These are phyloP conservation scores for Zootermopsis nevadensis DNA, from an alignment of 2,888 invertebrate genomes.

Conservation along the genomic window DNA sequence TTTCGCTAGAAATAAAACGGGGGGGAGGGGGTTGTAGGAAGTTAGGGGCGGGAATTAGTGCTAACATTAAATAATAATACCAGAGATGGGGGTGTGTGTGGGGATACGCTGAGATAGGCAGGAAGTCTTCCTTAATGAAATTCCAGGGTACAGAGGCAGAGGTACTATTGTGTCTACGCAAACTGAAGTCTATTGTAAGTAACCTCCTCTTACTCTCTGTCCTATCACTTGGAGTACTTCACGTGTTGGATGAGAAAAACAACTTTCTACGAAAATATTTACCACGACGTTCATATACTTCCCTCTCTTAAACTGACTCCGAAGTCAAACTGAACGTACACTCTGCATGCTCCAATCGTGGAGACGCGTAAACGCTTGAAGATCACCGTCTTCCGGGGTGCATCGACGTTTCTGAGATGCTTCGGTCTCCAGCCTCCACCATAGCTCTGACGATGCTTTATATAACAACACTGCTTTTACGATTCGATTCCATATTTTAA, in stretches of 20 bases:
- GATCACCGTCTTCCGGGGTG: no score
- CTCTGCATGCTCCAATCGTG: no score
- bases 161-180: background rate
- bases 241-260: background rate
- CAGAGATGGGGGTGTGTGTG: background rate
- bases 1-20: background rate
- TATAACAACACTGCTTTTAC: no score
- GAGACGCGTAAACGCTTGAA: no score
- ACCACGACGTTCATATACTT: no score
- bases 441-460: no score
- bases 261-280: background rate
- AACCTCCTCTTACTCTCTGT: background rate
- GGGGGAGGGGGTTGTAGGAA: background rate
- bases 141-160: background rate
- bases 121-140: constrained; percentile 25
- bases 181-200: background rate
- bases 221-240: background rate
- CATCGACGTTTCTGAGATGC: no score
- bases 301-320: no score
- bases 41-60: constrained; percentile 6
- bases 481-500: no score
- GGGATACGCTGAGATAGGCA: background rate
- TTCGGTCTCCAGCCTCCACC: no score
- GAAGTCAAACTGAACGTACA: no score
- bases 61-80: constrained; percentile 15